Evolutionary conservation across 1,140 invertebrate genomes (phyloP).

Genomic region (Radopholus similis): DNA sequence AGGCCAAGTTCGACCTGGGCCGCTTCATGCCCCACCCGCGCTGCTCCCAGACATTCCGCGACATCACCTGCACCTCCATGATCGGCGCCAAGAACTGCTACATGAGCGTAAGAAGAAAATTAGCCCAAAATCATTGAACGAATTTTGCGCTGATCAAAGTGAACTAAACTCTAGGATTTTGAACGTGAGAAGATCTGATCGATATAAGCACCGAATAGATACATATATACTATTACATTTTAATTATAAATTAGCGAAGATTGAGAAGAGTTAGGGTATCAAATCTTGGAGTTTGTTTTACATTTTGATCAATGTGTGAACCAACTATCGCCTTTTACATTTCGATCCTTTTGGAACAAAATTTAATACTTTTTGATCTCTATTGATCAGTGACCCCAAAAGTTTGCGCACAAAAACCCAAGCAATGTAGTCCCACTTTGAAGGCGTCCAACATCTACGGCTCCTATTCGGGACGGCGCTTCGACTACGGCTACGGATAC

Average conservation of each 20-base stretch:
- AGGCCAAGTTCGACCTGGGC: slow-evolving; percentile 55
- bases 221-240: too few relatives aligned
- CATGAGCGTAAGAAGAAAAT: slow-evolving; percentile 29
- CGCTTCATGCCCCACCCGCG: slow-evolving; percentile 60
- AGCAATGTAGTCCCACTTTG: too few relatives aligned
- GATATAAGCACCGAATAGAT: too few relatives aligned
- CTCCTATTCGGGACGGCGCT: slow-evolving; percentile 36
- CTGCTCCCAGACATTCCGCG: slow-evolving; percentile 58
- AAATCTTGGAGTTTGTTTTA: too few relatives aligned
- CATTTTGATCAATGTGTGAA: neutral
- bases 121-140: too few relatives aligned
- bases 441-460: slow-evolving; percentile 57
- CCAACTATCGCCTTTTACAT: too few relatives aligned
- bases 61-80: slow-evolving; percentile 56
- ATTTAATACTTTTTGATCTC: too few relatives aligned
- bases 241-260: too few relatives aligned
- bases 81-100: slow-evolving; percentile 59
- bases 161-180: neutral
- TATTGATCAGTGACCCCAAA: too few relatives aligned
- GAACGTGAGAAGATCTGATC: neutral
- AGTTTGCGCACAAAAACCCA: too few relatives aligned
- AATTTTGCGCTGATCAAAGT: slow-evolving; percentile 27
- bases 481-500: slow-evolving; percentile 39
- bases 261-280: too few relatives aligned
- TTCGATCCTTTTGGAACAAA: too few relatives aligned